Evolutionary conservation across 2,888 invertebrate species (phyloP).

Genomic region (Timema cristinae): DNA sequence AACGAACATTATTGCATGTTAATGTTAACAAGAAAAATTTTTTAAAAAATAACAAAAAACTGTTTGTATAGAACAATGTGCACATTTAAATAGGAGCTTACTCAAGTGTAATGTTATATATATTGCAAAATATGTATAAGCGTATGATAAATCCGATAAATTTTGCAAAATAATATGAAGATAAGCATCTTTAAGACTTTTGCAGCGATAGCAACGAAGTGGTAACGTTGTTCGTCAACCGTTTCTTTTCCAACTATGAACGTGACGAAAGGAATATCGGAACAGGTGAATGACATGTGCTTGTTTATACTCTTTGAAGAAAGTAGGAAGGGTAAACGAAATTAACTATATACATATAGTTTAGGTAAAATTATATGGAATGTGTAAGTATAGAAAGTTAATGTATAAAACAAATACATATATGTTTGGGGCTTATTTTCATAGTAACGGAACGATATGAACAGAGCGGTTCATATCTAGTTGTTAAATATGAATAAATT

Average conservation of each 20-base stretch:
- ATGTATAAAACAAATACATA: slow-evolving; percentile 24
- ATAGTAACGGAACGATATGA: slow-evolving; percentile 27
- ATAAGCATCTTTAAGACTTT: too few species aligned
- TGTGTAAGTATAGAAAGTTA: slow-evolving; percentile 26
- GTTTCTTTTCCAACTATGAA: too few species aligned
- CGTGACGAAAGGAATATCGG: too few species aligned
- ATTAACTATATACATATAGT: slow-evolving; percentile 22
- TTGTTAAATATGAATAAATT: slow-evolving; percentile 26
- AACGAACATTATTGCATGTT: slow-evolving; percentile 5
- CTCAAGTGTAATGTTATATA: too few species aligned
- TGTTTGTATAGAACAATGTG: slow-evolving; percentile 10
- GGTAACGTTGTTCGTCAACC: too few species aligned
- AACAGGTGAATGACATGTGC: too few species aligned
- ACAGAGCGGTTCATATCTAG: slow-evolving; percentile 26
- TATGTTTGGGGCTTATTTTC: slow-evolving; percentile 32
- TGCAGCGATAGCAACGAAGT: too few species aligned
- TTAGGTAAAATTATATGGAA: slow-evolving; percentile 16
- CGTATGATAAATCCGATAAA: too few species aligned
- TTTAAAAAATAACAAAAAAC: not conserved
- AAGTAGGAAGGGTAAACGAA: too few species aligned
- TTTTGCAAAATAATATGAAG: too few species aligned
- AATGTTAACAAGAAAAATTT: slow-evolving; percentile 1
- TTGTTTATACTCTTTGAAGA: too few species aligned
- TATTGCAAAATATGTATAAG: too few species aligned
- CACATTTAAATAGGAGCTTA: slow-evolving; percentile 14